Base-by-base conservation (phyloP, 2,888 invertebrate genomes). In the Microchrysa polita region DNA sequence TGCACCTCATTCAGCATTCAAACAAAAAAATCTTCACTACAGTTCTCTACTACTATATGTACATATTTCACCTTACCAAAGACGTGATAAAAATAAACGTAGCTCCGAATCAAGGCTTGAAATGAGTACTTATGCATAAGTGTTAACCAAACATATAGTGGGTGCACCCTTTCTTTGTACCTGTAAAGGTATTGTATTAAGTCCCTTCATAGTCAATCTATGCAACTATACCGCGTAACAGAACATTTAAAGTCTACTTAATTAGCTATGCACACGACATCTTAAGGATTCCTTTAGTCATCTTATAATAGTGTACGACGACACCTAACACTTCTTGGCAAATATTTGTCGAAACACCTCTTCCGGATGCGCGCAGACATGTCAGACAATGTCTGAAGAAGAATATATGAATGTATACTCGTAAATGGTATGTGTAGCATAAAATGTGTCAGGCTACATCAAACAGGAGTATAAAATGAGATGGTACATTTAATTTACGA, bases 401-500 rank as follows among this genome's bases (percentile, higher is more conserved):
- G n/a, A n/a, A 22, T 12, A 14, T 59, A 59, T 27, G 59, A 27
- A 59, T 23, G n/a, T n/a, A n/a, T n/a, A n/a, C n/a, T n/a, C n/a
- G n/a, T n/a, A n/a, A 27, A 23, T 59, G 40, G 42, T 42, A n/a
- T 20, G 60, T 27, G n/a, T 16, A 42, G 34, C 34, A 18, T 14
- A 20, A n/a, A n/a, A 34, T 34, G 27, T 34, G 27, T 34, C 4
- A 34, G 14, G 55, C 16, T 44, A 65, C 44, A 48, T 22, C 20
- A 4, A 1, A 65, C 9, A 5, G 1, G 34, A 65, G 20, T n/a
- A 61, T n/a, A n/a, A 20, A 48, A 44, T 48, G 65, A 16, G 48
- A 65, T 22, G 65, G 65, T 65, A 65, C 65, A 65, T 65, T 65
- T 65, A 65, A 44, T 65, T 65, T 22, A 65, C 20, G 44, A 65